phyloP scores from a whole-genome alignment of 1,140 invertebrate species.

The Pseudoatta argentina region DNA sequence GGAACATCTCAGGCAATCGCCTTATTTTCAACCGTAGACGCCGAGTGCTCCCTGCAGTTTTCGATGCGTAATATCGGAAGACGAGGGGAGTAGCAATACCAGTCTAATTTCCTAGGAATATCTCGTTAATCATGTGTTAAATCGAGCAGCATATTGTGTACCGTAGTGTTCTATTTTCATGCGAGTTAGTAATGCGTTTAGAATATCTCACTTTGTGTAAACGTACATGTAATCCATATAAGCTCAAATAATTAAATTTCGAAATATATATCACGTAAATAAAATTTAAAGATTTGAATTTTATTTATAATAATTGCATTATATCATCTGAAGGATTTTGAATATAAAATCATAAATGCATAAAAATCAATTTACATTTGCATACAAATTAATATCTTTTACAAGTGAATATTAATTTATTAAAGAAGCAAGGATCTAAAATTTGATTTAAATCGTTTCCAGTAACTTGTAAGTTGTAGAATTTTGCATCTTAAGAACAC shows the following conservation, averaged over 20 bases:
- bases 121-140: slow-evolving; percentile 40
- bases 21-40: slow-evolving; percentile 41
- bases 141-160: slow-evolving; percentile 28
- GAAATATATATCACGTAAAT: neutral
- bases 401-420: neutral
- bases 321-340: neutral
- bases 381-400: neutral
- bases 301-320: neutral
- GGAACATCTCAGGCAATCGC: slow-evolving; percentile 60
- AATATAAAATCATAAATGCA: neutral
- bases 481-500: neutral
- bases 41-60: slow-evolving; percentile 13
- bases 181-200: slow-evolving; percentile 3
- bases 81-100: slow-evolving; percentile 9
- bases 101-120: slow-evolving; percentile 28
- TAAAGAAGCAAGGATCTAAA: neutral
- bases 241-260: neutral
- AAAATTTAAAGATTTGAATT: neutral
- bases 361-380: neutral
- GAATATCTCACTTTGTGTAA: neutral
- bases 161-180: slow-evolving; percentile 5
- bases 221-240: neutral
- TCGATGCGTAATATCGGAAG: slow-evolving; percentile 48
- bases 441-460: neutral
- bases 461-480: neutral